Evolutionary conservation across 2,113 vertebrate species (phyloP).

Genomic region (Rallus limicola): DNA sequence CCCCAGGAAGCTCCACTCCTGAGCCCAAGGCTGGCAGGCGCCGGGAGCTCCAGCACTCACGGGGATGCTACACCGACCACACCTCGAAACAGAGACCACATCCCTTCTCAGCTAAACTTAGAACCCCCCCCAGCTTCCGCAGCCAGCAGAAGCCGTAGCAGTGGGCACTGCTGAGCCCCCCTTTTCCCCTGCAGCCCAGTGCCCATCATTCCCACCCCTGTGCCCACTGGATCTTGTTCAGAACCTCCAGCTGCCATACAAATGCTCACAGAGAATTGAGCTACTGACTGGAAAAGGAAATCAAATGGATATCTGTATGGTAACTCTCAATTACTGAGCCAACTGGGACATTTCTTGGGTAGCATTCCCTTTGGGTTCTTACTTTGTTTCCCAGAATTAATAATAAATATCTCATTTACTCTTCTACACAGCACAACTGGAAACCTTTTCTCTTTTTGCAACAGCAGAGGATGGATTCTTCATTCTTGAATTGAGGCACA

Average conservation of each 20-base stretch:
- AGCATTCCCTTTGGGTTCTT: background rate
- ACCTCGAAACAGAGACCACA: background rate
- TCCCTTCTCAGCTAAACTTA: background rate
- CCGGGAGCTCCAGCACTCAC: rapidly evolving
- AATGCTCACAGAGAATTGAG: background rate
- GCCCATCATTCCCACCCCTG: background rate
- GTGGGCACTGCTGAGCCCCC: background rate
- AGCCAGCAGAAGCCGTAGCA: background rate
- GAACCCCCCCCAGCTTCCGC: background rate
- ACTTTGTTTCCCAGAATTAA: background rate
- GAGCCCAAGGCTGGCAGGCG: background rate
- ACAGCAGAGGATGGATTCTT: background rate
- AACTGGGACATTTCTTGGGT: background rate
- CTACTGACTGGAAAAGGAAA: background rate
- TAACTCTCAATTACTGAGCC: background rate
- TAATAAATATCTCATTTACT: background rate
- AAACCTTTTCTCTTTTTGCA: background rate
- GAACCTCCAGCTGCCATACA: background rate
- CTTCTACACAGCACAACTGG: background rate
- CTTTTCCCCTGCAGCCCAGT: background rate
- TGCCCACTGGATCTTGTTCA: background rate
- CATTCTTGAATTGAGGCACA: background rate
- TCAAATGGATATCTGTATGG: background rate
- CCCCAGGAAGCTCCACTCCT: background rate
- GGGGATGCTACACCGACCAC: background rate